Evolutionary conservation across 1,140 invertebrate genomes (phyloP).

Genomic region (Bombus sibiricus): DNA sequence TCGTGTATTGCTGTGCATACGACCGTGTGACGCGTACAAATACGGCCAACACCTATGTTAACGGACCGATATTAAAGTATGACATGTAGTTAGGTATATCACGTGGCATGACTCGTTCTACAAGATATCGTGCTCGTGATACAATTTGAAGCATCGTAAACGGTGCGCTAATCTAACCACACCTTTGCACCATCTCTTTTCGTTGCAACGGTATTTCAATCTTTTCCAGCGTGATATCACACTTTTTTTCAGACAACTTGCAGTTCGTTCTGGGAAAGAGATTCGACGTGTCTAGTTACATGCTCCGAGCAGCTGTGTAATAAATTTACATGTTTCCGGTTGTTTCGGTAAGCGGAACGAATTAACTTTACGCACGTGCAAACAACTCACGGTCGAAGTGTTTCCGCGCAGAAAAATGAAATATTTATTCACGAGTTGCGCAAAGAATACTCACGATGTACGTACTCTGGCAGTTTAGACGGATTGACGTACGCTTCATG

Average conservation of each 20-base stretch:
- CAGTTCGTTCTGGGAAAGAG: background rate
- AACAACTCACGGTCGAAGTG: background rate
- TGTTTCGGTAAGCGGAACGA: background rate
- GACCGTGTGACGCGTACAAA: background rate
- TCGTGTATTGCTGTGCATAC: background rate
- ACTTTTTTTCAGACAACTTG: background rate
- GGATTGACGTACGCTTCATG: background rate
- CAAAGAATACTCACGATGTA: background rate
- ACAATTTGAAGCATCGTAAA: background rate
- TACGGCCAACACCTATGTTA: background rate
- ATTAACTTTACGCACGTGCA: background rate
- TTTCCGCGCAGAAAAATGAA: background rate
- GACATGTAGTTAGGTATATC: background rate
- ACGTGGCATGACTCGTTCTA: background rate
- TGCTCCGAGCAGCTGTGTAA: background rate
- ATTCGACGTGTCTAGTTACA: background rate
- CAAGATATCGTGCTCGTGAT: background rate
- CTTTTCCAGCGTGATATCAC: background rate
- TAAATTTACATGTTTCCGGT: slow-evolving; percentile 3
- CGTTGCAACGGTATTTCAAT: background rate
- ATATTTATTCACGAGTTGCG: background rate
- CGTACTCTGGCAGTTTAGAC: background rate
- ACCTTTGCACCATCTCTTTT: background rate
- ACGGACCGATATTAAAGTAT: background rate
- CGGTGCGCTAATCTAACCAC: background rate